Evolutionary conservation across 1,140 invertebrate genomes (phyloP), one percentile per base, ranked within the genome.

Genomic region (Drosophila ambigua): DNA sequence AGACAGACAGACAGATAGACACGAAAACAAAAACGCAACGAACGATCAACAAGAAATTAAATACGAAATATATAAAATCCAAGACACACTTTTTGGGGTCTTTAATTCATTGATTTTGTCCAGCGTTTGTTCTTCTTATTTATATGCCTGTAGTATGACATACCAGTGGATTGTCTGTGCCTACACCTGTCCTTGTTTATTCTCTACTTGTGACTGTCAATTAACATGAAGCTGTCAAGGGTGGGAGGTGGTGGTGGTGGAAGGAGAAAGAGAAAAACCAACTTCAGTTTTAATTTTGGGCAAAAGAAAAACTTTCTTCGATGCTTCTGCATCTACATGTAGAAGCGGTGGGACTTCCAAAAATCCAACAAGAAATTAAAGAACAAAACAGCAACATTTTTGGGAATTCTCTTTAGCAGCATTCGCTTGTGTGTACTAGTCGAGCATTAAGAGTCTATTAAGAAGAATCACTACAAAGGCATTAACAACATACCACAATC

Each of bases 151-250:
- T 31, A 31, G 28, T 31, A 31, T 31, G 8, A 31, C 9, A 9
- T 9, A 31, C 9, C 28, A 11, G 9, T 35, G 31, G 0, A 35
- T 35, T 35, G 31, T 35, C 13, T 23, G 67, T 51, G 52, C 79
- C 79, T 81, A 81, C 79, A 77, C 50, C 68, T 64, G 79, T 81
- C 79, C 79, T 81, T 81, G 79, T 55, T 67, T 35, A 20, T 13
- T 4, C 4, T 39, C 11, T 39, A 11, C 4, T 11, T 11, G 35
- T 39, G 35, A 39, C 23, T 23, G 48, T 67, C 64, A 20, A 51
- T 64, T 45, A 43, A 4, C 8, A 6, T 7, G 6, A 13, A 31
- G 48, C 39, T 16, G 16, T 1, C 16, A 16, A 16, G 16, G 16
- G 16, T 0, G 16, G 16, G 16, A 0, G 16, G 16, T 0, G 16